Evolutionary conservation across 2,113 vertebrate species (phyloP), one percentile per base, ranked within the genome.

Genomic region (Vidua chalybeata): DNA sequence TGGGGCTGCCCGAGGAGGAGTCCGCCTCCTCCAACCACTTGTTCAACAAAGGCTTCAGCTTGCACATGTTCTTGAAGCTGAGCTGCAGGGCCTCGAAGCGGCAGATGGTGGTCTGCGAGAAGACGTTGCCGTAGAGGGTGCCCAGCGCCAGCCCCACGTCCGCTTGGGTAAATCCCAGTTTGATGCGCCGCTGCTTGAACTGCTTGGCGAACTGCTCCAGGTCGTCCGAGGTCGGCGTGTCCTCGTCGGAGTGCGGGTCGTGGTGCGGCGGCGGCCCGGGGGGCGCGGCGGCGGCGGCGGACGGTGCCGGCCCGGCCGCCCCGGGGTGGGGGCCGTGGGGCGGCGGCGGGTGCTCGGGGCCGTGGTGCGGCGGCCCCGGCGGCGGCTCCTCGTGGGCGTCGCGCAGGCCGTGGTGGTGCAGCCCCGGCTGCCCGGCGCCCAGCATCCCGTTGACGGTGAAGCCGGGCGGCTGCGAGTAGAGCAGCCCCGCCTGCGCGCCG

Each of bases 41-140:
- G 99, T 99, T 99, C 98, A 99, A 98, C 98, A 99, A 98, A 97
- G 99, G 99, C 98, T 99, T 99, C 97, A 99, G 99, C 98, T 99
- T 99, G 98, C 99, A 99, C 99, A 99, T 99, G 99, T 99, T 99
- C 98, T 99, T 99, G 98, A 99, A 99, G 98, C 99, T 99, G 91
- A 99, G 99, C 97, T 99, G 99, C 98, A 99, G 99, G 98, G 99
- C 99, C 99, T 99, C 99, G 97, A 99, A 99, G 98, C 99, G 98
- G 98, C 99, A 99, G 97, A 99, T 99, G 97, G 99, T 99, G 98
- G 99, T 99, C 97, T 99, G 99, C 95, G 99, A 99, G 98, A 99
- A 99, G 95, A 99, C 99, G 98, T 99, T 99, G 97, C 99, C 99
- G 97, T 99, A 99, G 82, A 99, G 98, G 90, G 99, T 99, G 97